A percentile compares a stretch with the other conserved stretches of the same genome.
These are phyloP conservation scores for Trichogramma evanescens DNA, from an alignment of 2,888 invertebrate genomes.

Conservation along the genomic window DNA sequence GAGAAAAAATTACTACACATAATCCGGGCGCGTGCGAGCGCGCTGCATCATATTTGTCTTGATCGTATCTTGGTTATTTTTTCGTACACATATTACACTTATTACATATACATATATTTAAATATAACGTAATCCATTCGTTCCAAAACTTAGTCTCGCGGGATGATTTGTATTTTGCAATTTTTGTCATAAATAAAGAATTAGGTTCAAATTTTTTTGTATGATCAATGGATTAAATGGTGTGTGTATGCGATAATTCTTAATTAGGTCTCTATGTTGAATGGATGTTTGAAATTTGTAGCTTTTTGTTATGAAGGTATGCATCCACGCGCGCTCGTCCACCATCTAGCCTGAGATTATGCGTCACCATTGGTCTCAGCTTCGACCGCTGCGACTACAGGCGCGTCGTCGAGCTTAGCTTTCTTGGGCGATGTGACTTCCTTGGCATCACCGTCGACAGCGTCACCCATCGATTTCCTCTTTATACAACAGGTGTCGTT, in stretches of 20 bases:
- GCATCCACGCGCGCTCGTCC: too few relatives aligned
- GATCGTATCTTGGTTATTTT: not conserved
- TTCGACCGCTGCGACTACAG: slow-evolving; percentile 49
- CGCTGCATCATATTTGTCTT: not conserved
- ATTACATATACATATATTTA: not conserved
- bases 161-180: too few relatives aligned
- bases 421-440: slow-evolving; percentile 68
- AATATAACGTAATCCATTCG: not conserved
- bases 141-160: too few relatives aligned
- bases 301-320: too few relatives aligned
- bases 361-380: slow-evolving; percentile 52
- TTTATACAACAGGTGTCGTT: slow-evolving; percentile 53
- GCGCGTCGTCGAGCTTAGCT: slow-evolving; percentile 60
- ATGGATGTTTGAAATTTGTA: too few relatives aligned
- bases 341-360: slow-evolving; percentile 7
- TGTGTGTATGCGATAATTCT: too few relatives aligned
- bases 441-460: slow-evolving; percentile 44
- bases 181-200: too few relatives aligned
- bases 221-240: too few relatives aligned
- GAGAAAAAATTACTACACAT: too few relatives aligned
- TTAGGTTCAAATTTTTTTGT: too few relatives aligned
- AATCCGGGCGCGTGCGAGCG: too few relatives aligned
- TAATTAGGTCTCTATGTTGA: too few relatives aligned
- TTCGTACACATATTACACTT: not conserved
- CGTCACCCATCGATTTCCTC: slow-evolving; percentile 60